phyloP scores from a whole-genome alignment of 2,888 invertebrate species.

The Elaeidobius kamerunicus region DNA sequence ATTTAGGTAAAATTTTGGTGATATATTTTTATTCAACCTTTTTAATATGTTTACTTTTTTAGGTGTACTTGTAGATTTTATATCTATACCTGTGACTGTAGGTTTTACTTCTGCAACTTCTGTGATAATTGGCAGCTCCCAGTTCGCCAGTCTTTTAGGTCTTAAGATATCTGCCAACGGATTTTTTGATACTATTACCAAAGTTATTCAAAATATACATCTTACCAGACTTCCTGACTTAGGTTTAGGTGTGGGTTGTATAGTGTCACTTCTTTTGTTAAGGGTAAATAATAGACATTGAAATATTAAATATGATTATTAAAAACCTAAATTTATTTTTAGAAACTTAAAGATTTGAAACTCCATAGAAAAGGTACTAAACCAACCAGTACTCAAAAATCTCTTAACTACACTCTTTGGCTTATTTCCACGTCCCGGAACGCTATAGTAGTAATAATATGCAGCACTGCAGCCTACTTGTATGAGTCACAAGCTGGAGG shows the following conservation, averaged over 20 bases:
- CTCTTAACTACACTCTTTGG: constrained; percentile 65
- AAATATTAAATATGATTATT: neutral
- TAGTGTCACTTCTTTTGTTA: constrained; percentile 67
- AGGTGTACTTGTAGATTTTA: constrained; percentile 87
- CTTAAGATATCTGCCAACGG: constrained; percentile 69
- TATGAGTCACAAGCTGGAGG: constrained; percentile 53
- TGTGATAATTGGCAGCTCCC: constrained; percentile 83
- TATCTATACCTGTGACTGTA: constrained; percentile 84
- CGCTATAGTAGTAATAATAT: constrained; percentile 74
- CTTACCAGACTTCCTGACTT: constrained; percentile 69
- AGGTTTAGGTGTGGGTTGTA: constrained; percentile 68
- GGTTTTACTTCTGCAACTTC: constrained; percentile 91
- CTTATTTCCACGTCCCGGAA: constrained; percentile 78
- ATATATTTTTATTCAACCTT: too few species aligned
- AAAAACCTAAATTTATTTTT: constrained; percentile 36
- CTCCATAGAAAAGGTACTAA: constrained; percentile 48
- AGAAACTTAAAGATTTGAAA: constrained; percentile 73
- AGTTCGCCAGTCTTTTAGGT: constrained; percentile 74
- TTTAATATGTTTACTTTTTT: too few species aligned
- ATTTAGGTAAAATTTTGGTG: constrained; percentile 63
- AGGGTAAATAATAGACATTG: constrained; percentile 58
- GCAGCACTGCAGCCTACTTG: constrained; percentile 65
- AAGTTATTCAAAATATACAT: constrained; percentile 67
- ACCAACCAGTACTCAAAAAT: constrained; percentile 47
- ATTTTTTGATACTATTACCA: constrained; percentile 70